These are phyloP conservation scores for Remorina albescens DNA, from an alignment of 2,797 vertebrate genomes.

Conservation along the genomic window DNA sequence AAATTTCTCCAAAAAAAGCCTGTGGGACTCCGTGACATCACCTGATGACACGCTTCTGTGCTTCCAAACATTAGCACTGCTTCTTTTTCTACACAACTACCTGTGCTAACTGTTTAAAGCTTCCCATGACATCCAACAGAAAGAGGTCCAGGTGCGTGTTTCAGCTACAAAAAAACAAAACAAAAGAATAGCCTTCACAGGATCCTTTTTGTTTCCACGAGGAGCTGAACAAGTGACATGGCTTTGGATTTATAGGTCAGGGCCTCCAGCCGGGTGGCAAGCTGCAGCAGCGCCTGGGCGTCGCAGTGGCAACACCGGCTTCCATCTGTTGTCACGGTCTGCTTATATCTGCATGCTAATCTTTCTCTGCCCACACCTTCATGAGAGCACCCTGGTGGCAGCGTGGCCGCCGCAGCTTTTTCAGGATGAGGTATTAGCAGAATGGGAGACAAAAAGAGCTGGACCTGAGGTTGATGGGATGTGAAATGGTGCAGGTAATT, in stretches of 20 bases:
- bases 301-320: conserved; percentile 61
- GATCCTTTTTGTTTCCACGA: conserved; percentile 60
- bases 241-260: conserved; percentile 78
- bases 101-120: conserved; percentile 7
- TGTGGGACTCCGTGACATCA: no score
- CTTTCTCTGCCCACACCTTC: conserved; percentile 68
- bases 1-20: no score
- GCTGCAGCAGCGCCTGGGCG: conserved; percentile 70
- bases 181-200: conserved; percentile 50
- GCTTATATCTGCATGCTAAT: conserved; percentile 78
- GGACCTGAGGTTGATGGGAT: conserved; percentile 60
- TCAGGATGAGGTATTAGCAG: conserved; percentile 67
- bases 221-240: conserved; percentile 69
- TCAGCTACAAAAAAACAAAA: conserved; percentile 38
- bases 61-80: no score
- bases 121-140: conserved; percentile 33
- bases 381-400: conserved; percentile 57
- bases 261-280: conserved; percentile 77
- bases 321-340: conserved; percentile 84
- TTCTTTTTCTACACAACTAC: not conserved
- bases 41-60: no score
- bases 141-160: conserved; percentile 42
- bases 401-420: conserved; percentile 39
- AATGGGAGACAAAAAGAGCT: conserved; percentile 53
- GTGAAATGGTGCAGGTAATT: conserved; percentile 61